These are phyloP conservation scores for Amblyjoppa fuscipennis DNA, from an alignment of 2,888 invertebrate genomes.

Conservation along the genomic window DNA sequence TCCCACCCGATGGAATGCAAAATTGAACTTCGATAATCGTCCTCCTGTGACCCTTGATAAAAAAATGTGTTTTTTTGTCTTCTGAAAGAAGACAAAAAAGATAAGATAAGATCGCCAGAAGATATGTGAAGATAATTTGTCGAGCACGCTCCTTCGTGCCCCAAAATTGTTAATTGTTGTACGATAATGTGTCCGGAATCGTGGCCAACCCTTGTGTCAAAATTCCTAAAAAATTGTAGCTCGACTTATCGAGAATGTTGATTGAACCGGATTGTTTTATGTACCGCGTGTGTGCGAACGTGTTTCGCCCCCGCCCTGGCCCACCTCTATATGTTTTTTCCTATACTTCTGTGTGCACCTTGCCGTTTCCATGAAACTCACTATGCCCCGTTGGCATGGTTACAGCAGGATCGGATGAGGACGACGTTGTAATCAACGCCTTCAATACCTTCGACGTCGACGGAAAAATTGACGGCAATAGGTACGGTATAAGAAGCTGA, in stretches of 20 bases:
- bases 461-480: conserved; percentile 95
- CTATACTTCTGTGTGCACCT: conserved; percentile 72
- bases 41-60: not conserved
- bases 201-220: conserved; percentile 24
- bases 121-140: conserved; percentile 31
- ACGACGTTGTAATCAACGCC: conserved; percentile 96
- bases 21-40: conserved; percentile 30
- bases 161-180: conserved; percentile 36
- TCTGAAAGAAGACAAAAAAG: not conserved
- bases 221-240: conserved; percentile 42
- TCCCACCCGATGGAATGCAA: conserved; percentile 45
- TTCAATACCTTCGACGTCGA: conserved; percentile 96
- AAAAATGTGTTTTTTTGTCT: conserved; percentile 17
- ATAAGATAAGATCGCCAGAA: not conserved
- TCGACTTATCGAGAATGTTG: conserved; percentile 21
- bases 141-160: conserved; percentile 32
- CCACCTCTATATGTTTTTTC: conserved; percentile 72
- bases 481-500: conserved; percentile 84
- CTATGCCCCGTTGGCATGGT: conserved; percentile 74
- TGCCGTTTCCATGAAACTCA: conserved; percentile 73
- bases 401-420: conserved; percentile 91
- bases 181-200: conserved; percentile 26
- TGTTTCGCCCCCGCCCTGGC: conserved; percentile 69
- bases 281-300: conserved; percentile 69
- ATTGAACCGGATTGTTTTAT: conserved; percentile 36